A percentile compares a stretch with the other conserved stretches of the same genome.
Conservation (phyloP, 2,888 invertebrate genomes). For the Lycophotia porphyrea region DNA sequence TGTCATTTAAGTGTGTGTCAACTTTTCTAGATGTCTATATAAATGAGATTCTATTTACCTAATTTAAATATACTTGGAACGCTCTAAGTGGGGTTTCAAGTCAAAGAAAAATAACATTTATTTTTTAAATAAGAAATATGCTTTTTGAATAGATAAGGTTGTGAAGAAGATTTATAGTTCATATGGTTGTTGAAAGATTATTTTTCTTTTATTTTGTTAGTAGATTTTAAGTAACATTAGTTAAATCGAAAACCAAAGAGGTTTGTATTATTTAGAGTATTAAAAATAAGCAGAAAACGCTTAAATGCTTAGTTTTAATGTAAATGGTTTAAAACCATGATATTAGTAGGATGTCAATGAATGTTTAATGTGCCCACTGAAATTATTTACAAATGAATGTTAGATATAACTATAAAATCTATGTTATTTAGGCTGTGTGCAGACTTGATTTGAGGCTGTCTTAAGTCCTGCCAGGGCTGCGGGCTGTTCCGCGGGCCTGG, state of each 20-base stretch:
- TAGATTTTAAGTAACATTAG: slow-evolving; percentile 31
- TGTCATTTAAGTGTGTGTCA: slow-evolving; percentile 18
- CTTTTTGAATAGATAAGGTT: slow-evolving; percentile 50
- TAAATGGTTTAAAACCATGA: slow-evolving; percentile 54
- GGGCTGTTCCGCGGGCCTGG: no score
- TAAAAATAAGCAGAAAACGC: slow-evolving; percentile 58
- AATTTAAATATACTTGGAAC: slow-evolving; percentile 3
- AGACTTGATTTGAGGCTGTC: not conserved
- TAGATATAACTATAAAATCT: slow-evolving; percentile 4
- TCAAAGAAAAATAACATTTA: slow-evolving; percentile 17
- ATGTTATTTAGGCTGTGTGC: not conserved
- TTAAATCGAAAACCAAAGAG: slow-evolving; percentile 46
- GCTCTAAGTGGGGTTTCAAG: slow-evolving; percentile 25
- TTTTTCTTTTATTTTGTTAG: slow-evolving; percentile 18
- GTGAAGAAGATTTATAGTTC: slow-evolving; percentile 51
- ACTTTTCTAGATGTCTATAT: slow-evolving; percentile 34
- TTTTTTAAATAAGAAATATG: slow-evolving; percentile 20
- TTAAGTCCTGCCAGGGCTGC: no score
- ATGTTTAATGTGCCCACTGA: slow-evolving; percentile 28
- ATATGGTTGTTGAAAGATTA: slow-evolving; percentile 53
- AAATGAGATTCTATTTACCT: slow-evolving; percentile 26
- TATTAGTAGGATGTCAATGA: slow-evolving; percentile 28
- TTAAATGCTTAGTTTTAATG: slow-evolving; percentile 50
- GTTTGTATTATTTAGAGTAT: slow-evolving; percentile 42
- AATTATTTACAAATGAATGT: slow-evolving; percentile 5